Percentiles rank a stretch among this genome's conserved stretches.
These are phyloP conservation scores for Catalaphyllia jardinei DNA, from an alignment of 64 coral and sea anemone species.

Conservation along the genomic window DNA sequence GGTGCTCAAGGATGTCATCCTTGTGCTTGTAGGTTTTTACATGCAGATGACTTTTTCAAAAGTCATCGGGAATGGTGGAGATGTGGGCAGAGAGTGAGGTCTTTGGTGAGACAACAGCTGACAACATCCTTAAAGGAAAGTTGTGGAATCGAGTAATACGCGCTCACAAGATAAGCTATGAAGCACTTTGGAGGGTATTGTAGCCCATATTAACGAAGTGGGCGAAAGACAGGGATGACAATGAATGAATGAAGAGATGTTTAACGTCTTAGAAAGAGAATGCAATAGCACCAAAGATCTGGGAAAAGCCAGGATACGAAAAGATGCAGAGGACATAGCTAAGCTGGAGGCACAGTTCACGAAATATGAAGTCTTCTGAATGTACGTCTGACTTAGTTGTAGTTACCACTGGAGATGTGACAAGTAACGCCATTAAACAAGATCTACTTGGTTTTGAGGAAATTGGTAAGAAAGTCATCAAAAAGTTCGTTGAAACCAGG, in stretches of 20 bases:
- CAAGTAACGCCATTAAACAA: slow-evolving; percentile 24
- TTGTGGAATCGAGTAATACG: slow-evolving; percentile 26
- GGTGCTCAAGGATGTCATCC: slow-evolving; percentile 3
- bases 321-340: slow-evolving; percentile 49
- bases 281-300: slow-evolving; percentile 46
- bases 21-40: slow-evolving; percentile 64
- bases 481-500: slow-evolving; percentile 52
- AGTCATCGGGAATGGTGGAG: slow-evolving; percentile 36
- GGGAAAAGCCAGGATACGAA: slow-evolving; percentile 32
- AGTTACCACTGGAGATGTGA: slow-evolving; percentile 51
- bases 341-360: slow-evolving; percentile 59
- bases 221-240: neutral
- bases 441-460: neutral
- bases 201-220: slow-evolving; percentile 2
- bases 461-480: no score
- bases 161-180: slow-evolving; percentile 18
- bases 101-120: no score
- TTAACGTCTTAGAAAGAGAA: no score
- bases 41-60: slow-evolving; percentile 64
- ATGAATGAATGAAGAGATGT: slow-evolving; percentile 34
- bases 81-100: no score
- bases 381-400: slow-evolving; percentile 48
- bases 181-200: slow-evolving; percentile 27
- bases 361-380: slow-evolving; percentile 50
- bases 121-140: no score